Evolutionary conservation across 35 echinoderm and acorn worm species (phyloP).

Genomic region (Lytechinus variegatus): DNA sequence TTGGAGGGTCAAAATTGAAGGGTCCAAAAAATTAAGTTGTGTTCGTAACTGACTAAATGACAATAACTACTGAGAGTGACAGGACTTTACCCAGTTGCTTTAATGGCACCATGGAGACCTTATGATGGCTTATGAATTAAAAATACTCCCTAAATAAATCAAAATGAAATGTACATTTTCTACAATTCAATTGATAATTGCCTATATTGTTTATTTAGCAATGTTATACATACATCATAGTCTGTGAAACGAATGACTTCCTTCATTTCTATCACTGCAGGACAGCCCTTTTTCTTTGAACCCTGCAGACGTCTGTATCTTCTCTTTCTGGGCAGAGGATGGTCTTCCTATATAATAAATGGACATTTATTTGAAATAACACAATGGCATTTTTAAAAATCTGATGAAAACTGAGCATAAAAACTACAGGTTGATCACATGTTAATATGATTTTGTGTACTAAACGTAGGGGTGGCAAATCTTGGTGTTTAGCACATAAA

Average conservation of each 20-base stretch:
- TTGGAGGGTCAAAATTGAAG: no score
- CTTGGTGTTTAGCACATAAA: neutral
- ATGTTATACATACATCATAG: slow-evolving; percentile 37
- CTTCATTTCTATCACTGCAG: slow-evolving; percentile 28
- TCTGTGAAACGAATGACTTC: slow-evolving; percentile 22
- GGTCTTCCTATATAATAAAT: slow-evolving; percentile 37
- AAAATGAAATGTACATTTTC: neutral
- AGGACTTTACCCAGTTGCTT: no score
- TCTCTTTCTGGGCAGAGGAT: slow-evolving; percentile 29
- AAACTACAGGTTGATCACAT: slow-evolving; percentile 13
- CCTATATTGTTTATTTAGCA: neutral
- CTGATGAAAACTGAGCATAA: neutral
- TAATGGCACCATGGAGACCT: no score
- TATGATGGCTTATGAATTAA: no score
- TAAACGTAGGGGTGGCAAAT: neutral
- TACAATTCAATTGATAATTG: neutral
- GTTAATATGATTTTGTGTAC: neutral
- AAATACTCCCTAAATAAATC: neutral
- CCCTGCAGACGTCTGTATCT: neutral
- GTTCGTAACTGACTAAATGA: no score
- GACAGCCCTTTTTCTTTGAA: slow-evolving; percentile 20
- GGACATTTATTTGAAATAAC: slow-evolving; percentile 27
- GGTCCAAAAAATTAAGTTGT: no score
- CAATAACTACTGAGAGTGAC: no score
- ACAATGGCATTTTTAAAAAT: slow-evolving; percentile 16